Base-by-base conservation (phyloP, 1,140 invertebrate species). In the Zaprionus vittiger region DNA sequence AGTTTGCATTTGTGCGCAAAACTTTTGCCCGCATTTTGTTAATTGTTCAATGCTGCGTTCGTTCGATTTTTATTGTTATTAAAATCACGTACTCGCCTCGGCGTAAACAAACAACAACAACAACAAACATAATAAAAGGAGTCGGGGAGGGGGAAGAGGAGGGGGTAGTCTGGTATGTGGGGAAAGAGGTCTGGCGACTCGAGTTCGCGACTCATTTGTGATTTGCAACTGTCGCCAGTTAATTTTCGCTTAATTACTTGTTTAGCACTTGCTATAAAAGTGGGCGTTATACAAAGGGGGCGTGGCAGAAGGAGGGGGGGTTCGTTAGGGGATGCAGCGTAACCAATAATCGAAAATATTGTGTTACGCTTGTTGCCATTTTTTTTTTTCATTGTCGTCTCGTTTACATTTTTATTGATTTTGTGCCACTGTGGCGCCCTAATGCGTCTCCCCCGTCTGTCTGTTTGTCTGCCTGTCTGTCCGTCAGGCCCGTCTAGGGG, bases 191-290 rank as follows among this genome's bases (percentile, higher is more conserved):
- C 5, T 54, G 52, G 52, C 47, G 20, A 20, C 47, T 52, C 11
- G 20, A 12, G 12, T 56, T 61, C 66, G 56, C 64, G 69, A 67
- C 61, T 63, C 71, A 41, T 74, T 59, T 70, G 60, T 81, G 83
- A 86, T 86, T 82, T 73, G 69, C 65, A 77, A 76, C 79, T 84
- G 81, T 84, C 81, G 83, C 78, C 81, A 64, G 83, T 86, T 86
- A 77, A 86, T 86, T 86, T 85, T 71, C 73, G 83, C 77, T 83
- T 87, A 89, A 87, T 83, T 89, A 87, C 77, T 80, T 83, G 77
- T 77, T 47, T 80, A 64, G 60, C 74, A 84, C 73, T 55, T 79
- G 52, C 64, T 79, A 60, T 85, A 79, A 75, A 79, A 64, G 74
- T 47, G 24, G 31, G 54, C 41, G 37, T 41, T n/a, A 14, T 5